Base-by-base conservation (phyloP, 2,113 vertebrate species). In the Odontophorus gujanensis region DNA sequence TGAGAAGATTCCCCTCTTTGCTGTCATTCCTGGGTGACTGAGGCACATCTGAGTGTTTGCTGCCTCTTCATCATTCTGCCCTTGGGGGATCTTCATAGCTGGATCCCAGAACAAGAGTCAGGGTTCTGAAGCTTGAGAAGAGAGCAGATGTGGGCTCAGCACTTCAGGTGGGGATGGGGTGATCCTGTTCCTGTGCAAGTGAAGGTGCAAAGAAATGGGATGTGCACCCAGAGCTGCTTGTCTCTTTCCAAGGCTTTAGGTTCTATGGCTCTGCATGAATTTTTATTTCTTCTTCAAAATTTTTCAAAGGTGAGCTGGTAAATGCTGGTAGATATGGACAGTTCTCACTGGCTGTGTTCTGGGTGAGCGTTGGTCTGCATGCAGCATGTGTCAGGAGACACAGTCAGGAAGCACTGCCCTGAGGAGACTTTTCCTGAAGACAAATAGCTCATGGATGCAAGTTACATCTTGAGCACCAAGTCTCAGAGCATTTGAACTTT, bases 221-320 rank as follows among this genome's bases (percentile, higher is more conserved):
- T 0, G 1, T 28, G 15, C 12, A 8, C 11, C 6, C 3, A 0
- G 34, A 69, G 79, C 11, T 61, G 3, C 53, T 16, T 38, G 7
- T 9, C 42, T n/a, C 45, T 30, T 87, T 48, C 43, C 15, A 4
- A 40, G 40, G 62, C 1, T 36, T 26, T 9, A 21, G 36, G 22
- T 53, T 57, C 6, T 7, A 7, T 25, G 47, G 10, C 5, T 57
- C 32, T 10, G 26, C 4, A 8, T 1, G 0, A 10, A 3, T 25
- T 68, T 34, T 75, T 47, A 22, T 45, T 48, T 36, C 68, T 85
- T 45, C 36, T 74, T 5, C 22, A n/a, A 17, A 32, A 19, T 20
- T 24, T 24, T 80, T 32, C 3, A 13, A 79, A 83, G 48, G 48
- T 32, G 50, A 77, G 32, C 13, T 73, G 66, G 21, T 20, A 61